A percentile compares a stretch with the other conserved stretches of the same genome.
phyloP scores from a whole-genome alignment of 2,888 invertebrate genomes.

The Acleris sparsana region DNA sequence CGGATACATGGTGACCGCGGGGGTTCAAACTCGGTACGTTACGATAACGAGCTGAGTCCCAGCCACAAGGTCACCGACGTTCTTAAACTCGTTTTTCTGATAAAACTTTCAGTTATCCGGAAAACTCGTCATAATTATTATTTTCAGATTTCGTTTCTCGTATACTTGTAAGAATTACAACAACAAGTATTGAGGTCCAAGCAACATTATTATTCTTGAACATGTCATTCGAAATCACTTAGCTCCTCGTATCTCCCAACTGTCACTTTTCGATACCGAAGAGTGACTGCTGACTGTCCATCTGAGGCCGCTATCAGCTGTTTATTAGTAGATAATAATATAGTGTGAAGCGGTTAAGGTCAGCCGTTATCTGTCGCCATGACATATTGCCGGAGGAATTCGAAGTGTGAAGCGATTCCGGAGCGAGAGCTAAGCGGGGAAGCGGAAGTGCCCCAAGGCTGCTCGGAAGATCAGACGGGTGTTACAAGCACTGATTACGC shows the following conservation, averaged over 20 bases:
- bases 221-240: slow-evolving; percentile 1
- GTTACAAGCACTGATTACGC: slow-evolving; percentile 9
- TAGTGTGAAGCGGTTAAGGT: slow-evolving; percentile 62
- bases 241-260: slow-evolving; percentile 1
- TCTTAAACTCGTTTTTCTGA: too few species aligned
- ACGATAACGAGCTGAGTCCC: too few species aligned
- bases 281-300: not conserved
- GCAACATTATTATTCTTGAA: slow-evolving; percentile 1
- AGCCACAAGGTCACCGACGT: too few species aligned
- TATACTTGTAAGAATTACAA: too few species aligned
- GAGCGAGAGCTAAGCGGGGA: slow-evolving; percentile 10
- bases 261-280: slow-evolving; percentile 13
- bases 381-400: slow-evolving; percentile 25
- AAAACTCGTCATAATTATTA: too few species aligned
- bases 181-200: not conserved
- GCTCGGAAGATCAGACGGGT: slow-evolving; percentile 22
- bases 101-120: too few species aligned
- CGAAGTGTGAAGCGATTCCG: slow-evolving; percentile 27
- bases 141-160: too few species aligned
- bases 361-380: slow-evolving; percentile 54
- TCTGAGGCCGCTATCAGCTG: not conserved
- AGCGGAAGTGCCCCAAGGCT: slow-evolving; percentile 21
- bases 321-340: slow-evolving; percentile 16
- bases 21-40: too few species aligned
- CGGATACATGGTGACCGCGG: too few species aligned